Conservation (phyloP, 2,113 vertebrate genomes). For the Paramormyrops kingsleyae region DNA sequence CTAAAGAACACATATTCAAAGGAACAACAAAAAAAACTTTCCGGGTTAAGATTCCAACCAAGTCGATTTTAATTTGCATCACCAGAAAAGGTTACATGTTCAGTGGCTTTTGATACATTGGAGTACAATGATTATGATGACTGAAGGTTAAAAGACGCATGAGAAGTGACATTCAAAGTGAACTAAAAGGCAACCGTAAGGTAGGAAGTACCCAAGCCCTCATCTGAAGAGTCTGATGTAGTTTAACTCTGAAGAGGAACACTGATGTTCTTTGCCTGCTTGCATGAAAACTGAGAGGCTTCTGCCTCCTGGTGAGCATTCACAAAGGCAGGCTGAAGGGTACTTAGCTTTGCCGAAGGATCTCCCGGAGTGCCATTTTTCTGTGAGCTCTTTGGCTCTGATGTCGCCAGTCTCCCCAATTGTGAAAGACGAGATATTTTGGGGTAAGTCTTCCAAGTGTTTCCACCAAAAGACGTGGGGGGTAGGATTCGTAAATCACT, state of each 20-base stretch:
- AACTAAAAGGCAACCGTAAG: neutral
- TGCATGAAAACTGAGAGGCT: neutral
- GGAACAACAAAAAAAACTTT: neutral
- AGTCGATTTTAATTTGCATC: constrained; percentile 2
- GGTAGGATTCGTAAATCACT: neutral
- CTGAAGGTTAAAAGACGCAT: neutral
- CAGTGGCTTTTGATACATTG: neutral
- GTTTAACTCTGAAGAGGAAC: neutral
- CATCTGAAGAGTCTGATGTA: neutral
- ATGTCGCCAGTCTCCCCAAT: neutral
- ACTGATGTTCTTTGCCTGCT: neutral
- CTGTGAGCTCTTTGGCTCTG: neutral
- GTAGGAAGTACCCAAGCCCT: neutral
- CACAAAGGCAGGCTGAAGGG: neutral
- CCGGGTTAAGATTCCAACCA: neutral
- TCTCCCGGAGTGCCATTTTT: neutral
- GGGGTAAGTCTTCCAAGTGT: neutral
- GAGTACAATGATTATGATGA: neutral
- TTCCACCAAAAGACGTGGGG: neutral
- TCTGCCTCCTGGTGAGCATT: neutral
- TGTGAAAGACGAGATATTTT: neutral
- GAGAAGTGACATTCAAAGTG: neutral
- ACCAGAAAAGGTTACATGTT: neutral
- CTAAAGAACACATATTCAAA: neutral
- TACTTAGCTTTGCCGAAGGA: neutral